These are phyloP conservation scores for Diaprepes abbreviatus DNA, from an alignment of 2,888 invertebrate genomes.

Conservation along the genomic window DNA sequence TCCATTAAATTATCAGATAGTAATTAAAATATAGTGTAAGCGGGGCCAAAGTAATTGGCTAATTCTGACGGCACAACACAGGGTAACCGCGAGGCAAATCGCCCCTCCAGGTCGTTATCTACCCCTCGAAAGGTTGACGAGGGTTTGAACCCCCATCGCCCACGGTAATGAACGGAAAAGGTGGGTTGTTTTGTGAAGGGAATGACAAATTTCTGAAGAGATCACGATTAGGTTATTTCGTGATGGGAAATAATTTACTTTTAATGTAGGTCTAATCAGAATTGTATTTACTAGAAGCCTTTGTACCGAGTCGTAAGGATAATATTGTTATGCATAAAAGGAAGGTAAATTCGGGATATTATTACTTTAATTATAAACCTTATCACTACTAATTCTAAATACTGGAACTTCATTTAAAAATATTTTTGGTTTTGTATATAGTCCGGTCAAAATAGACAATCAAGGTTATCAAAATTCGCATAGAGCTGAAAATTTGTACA, in stretches of 20 bases:
- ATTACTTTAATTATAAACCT: too few species aligned
- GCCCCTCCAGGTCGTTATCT: constrained; percentile 64
- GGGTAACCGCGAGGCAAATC: constrained; percentile 68
- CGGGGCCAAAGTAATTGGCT: constrained; percentile 66
- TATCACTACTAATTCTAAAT: too few species aligned
- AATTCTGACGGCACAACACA: constrained; percentile 68
- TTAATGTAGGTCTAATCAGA: background rate
- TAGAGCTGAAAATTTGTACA: too few species aligned
- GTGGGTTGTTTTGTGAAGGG: constrained; percentile 36
- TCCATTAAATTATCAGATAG: constrained; percentile 63
- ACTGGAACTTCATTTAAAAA: too few species aligned
- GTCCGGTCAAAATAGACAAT: too few species aligned
- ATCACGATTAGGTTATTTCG: constrained; percentile 11
- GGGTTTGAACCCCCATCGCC: constrained; percentile 30
- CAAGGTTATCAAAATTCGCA: too few species aligned
- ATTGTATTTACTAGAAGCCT: background rate
- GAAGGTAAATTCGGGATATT: too few species aligned
- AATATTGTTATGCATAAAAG: too few species aligned
- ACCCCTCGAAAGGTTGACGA: constrained; percentile 39
- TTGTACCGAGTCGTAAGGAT: background rate
- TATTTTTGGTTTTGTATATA: too few species aligned
- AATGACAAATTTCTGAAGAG: constrained; percentile 41
- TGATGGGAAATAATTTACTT: constrained; percentile 9
- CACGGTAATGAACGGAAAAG: constrained; percentile 44
- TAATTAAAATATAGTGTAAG: constrained; percentile 68